Base-by-base conservation (phyloP, 2,888 invertebrate genomes). In the Anticlea derivata region DNA sequence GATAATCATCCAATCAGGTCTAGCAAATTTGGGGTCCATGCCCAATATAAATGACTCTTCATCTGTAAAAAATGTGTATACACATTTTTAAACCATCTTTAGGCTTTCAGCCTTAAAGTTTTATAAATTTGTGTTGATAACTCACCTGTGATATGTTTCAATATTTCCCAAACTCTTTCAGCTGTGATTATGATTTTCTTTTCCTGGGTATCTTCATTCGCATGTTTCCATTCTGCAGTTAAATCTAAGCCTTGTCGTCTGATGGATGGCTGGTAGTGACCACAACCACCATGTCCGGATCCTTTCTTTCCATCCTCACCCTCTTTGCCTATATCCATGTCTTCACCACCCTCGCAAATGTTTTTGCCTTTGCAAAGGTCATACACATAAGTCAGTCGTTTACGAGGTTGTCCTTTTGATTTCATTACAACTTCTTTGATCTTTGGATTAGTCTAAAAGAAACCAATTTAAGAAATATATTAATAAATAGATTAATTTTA, bases 1-100 rank as follows among this genome's bases (percentile, higher is more conserved):
- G 4, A 98, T 93, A 60, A 99, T 96, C 99, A 99, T 99, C 99
- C 99, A 99, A 91, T 99, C 99, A 4, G 99, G 99, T 39, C 99
- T 93, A 0, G 99, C 97, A 83, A 95, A 98, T 81, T 97, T 97
- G 0, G 99, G 98, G 82, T 99, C 99, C 98, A 99, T 98, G 31
- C 95, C 96, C 64, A 99, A 90, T 61, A 98, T 96, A 58, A 96
- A 95, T 60, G 98, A 98, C 79, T 99, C 99, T 78, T 99, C 99
- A 83, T 99, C 99, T 80, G 68, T 27, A 85, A 57, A 10, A 31
- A 33, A 54, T n/a, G n/a, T n/a, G n/a, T n/a, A 50, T 44, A n/a
- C 8, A 40, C 7, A 34, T 12, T 33, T 3, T 17, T 2, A 17
- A 17, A 17, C 17, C 17, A n/a, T n/a, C n/a, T n/a, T n/a, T n/a